Percentiles rank a stretch among this genome's conserved stretches.
phyloP scores from a whole-genome alignment of 2,888 invertebrate species.

The Taenaris catops region DNA sequence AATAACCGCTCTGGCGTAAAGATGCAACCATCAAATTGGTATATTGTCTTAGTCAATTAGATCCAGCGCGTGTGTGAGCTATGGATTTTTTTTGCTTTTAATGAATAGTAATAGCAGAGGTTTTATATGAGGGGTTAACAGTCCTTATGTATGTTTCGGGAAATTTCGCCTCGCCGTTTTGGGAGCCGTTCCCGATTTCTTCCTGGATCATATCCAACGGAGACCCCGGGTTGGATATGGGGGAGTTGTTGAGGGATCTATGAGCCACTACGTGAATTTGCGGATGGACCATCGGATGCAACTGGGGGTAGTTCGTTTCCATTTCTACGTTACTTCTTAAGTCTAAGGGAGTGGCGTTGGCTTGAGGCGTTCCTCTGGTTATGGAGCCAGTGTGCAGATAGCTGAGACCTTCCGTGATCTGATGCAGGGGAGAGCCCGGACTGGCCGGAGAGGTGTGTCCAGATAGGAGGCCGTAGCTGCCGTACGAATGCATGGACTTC shows the following conservation, averaged over 20 bases:
- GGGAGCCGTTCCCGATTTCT: slow-evolving; percentile 76
- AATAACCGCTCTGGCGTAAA: too few relatives aligned
- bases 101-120: too few relatives aligned
- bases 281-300: slow-evolving; percentile 64
- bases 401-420: slow-evolving; percentile 84
- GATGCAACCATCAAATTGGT: too few relatives aligned
- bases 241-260: slow-evolving; percentile 80
- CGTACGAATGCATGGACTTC: slow-evolving; percentile 46
- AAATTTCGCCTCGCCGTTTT: slow-evolving; percentile 33
- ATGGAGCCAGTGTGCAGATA: slow-evolving; percentile 89
- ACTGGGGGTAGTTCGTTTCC: slow-evolving; percentile 63
- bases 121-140: too few relatives aligned
- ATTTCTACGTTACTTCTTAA: slow-evolving; percentile 73
- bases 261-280: slow-evolving; percentile 68
- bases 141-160: slow-evolving; percentile 87
- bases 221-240: slow-evolving; percentile 82
- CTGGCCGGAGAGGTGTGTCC: slow-evolving; percentile 46
- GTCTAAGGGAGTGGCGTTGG: slow-evolving; percentile 76
- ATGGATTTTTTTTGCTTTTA: too few relatives aligned
- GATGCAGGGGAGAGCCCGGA: slow-evolving; percentile 80
- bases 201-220: slow-evolving; percentile 89
- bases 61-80: too few relatives aligned
- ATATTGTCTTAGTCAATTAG: too few relatives aligned
- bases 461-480: slow-evolving; percentile 41
- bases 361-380: slow-evolving; percentile 82